Evolutionary conservation across 2,113 vertebrate species (phyloP).

Genomic region (Apodemus sylvaticus): DNA sequence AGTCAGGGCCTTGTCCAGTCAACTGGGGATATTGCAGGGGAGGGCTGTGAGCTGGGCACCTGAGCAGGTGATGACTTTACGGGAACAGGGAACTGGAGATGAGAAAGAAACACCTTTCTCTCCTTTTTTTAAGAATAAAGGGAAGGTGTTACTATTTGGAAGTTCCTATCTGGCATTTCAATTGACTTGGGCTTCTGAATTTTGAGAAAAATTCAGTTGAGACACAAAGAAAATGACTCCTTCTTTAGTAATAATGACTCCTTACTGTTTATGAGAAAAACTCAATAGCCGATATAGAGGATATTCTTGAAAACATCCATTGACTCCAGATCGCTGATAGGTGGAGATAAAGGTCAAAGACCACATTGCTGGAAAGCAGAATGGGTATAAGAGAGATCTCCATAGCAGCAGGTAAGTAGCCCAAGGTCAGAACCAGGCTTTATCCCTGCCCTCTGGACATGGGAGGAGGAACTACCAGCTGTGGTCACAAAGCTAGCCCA

Average conservation of each 20-base stretch:
- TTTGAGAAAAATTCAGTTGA: constrained; percentile 46
- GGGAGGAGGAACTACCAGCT: background rate
- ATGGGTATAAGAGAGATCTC: background rate
- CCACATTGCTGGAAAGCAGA: background rate
- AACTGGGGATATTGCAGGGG: background rate
- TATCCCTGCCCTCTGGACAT: background rate
- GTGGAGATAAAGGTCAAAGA: background rate
- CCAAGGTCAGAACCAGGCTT: background rate
- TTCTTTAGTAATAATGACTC: background rate
- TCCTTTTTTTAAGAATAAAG: background rate
- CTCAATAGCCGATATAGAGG: background rate
- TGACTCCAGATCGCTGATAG: background rate
- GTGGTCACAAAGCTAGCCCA: background rate
- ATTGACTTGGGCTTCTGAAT: background rate
- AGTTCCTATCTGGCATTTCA: constrained; percentile 39
- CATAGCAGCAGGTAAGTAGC: background rate
- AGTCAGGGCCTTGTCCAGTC: background rate
- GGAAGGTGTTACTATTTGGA: background rate
- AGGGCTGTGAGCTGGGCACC: background rate
- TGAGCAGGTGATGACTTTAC: background rate
- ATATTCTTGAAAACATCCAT: background rate
- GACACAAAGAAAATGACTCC: background rate
- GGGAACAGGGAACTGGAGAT: background rate
- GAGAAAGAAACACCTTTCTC: background rate
- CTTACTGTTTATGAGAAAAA: background rate